phyloP scores from a whole-genome alignment of 2,888 invertebrate genomes.

The Venustoraphidia nigricollis region DNA sequence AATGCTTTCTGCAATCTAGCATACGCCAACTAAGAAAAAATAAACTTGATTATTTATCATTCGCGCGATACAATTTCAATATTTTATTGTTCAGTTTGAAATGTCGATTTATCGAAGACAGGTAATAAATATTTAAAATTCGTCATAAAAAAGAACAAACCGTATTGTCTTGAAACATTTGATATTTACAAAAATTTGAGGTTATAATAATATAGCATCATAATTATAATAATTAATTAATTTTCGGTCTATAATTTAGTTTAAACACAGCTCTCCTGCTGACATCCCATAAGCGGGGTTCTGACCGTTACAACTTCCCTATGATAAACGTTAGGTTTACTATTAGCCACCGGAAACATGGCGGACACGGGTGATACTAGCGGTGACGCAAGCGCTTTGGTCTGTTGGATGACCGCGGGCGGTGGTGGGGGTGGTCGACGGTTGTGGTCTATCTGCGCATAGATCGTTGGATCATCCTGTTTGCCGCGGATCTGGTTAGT shows the following conservation, averaged over 20 bases:
- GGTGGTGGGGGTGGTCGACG: conserved; percentile 29
- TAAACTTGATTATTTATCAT: no score
- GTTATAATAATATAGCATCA: no score
- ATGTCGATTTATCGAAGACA: no score
- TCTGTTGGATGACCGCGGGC: conserved; percentile 17
- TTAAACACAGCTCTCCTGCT: conserved; percentile 55
- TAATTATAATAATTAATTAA: neutral
- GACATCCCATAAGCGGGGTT: conserved; percentile 52
- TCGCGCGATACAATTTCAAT: no score
- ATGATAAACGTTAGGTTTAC: conserved; percentile 29
- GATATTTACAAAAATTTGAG: no score
- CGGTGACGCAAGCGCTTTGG: conserved; percentile 26
- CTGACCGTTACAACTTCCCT: conserved; percentile 55
- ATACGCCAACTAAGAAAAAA: no score
- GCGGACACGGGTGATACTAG: conserved; percentile 29
- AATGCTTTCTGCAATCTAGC: no score
- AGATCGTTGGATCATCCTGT: conserved; percentile 49
- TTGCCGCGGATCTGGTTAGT: conserved; percentile 21
- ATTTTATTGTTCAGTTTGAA: no score
- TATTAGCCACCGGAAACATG: conserved; percentile 21
- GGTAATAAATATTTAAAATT: no score
- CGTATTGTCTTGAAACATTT: no score
- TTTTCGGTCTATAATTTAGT: conserved; percentile 4
- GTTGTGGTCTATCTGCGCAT: conserved; percentile 59
- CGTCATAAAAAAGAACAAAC: no score